A percentile compares a stretch with the other conserved stretches of the same genome.
These are phyloP conservation scores for Cirrhinus molitorella DNA, from an alignment of 2,797 vertebrate genomes.

Conservation along the genomic window DNA sequence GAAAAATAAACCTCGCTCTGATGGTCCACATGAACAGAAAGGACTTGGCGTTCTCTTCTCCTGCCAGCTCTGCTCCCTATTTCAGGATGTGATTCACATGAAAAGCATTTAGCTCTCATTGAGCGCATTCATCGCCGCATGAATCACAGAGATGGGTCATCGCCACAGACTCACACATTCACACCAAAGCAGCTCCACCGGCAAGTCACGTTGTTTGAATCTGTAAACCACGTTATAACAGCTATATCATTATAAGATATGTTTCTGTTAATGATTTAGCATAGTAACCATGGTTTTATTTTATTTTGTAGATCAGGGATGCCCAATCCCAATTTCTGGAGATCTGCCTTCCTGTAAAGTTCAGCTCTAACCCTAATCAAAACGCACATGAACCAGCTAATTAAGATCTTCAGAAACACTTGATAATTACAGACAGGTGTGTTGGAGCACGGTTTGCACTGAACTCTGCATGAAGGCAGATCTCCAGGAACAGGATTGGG, in stretches of 20 bases:
- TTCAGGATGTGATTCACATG: slow-evolving; percentile 62
- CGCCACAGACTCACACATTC: neutral
- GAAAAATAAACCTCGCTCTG: slow-evolving; percentile 33
- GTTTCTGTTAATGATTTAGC: neutral
- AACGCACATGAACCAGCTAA: neutral
- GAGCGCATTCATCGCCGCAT: slow-evolving; percentile 56
- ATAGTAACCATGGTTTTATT: neutral
- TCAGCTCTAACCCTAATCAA: neutral
- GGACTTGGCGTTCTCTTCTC: slow-evolving; percentile 48
- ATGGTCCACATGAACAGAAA: slow-evolving; percentile 44
- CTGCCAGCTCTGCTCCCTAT: slow-evolving; percentile 48
- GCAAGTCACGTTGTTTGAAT: slow-evolving; percentile 17
- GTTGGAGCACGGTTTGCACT: neutral
- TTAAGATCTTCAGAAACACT: neutral
- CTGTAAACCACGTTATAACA: neutral
- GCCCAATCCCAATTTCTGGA: too few species aligned
- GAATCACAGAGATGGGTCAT: slow-evolving; percentile 54
- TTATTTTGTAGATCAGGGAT: too few species aligned
- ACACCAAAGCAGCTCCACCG: slow-evolving; percentile 36
- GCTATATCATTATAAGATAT: neutral
- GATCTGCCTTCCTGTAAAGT: neutral
- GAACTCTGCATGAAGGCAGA: neutral
- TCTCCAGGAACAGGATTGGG: neutral
- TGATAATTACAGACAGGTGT: neutral
- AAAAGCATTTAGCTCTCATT: slow-evolving; percentile 61